Evolutionary conservation across 2,797 vertebrate species (phyloP).

Genomic region (Sparus aurata): DNA sequence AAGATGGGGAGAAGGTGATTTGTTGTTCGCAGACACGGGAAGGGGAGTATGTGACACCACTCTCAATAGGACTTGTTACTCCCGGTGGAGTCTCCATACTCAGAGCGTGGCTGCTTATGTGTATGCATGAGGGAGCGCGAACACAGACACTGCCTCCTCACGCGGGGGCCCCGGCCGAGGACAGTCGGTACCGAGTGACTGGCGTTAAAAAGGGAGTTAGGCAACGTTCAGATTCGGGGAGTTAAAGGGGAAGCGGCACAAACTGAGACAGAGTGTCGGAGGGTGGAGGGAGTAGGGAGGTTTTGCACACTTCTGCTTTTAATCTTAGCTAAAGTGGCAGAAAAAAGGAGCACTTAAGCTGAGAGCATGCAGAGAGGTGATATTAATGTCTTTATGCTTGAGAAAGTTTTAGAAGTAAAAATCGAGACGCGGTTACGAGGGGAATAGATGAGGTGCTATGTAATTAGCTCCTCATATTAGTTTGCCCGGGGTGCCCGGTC

Average conservation of each 20-base stretch:
- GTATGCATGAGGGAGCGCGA: conserved; percentile 49
- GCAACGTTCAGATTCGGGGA: conserved; percentile 20
- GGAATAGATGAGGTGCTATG: conserved; percentile 59
- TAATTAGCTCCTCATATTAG: conserved; percentile 65
- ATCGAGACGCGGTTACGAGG: conserved; percentile 50
- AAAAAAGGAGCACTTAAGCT: conserved; percentile 70
- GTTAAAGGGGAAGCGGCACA: conserved; percentile 50
- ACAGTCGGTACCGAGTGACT: conserved; percentile 43
- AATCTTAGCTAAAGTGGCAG: conserved; percentile 74
- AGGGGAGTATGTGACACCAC: conserved; percentile 61
- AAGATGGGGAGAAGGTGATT: conserved; percentile 68
- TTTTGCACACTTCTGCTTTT: conserved; percentile 64
- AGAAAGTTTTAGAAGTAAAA: conserved; percentile 69
- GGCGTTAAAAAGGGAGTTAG: conserved; percentile 51
- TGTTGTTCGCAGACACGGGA: conserved; percentile 57
- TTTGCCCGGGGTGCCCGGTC: conserved; percentile 46
- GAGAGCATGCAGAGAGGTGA: conserved; percentile 58
- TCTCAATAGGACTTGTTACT: conserved; percentile 64
- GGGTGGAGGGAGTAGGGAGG: conserved; percentile 31
- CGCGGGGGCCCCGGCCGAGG: conserved; percentile 25
- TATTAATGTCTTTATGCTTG: conserved; percentile 72
- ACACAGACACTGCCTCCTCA: conserved; percentile 32
- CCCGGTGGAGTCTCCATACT: conserved; percentile 42
- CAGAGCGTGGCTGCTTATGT: conserved; percentile 32
- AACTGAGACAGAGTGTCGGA: conserved; percentile 49